These are phyloP conservation scores for Protaetia brevitarsis DNA, from an alignment of 1,140 invertebrate genomes.

Conservation along the genomic window DNA sequence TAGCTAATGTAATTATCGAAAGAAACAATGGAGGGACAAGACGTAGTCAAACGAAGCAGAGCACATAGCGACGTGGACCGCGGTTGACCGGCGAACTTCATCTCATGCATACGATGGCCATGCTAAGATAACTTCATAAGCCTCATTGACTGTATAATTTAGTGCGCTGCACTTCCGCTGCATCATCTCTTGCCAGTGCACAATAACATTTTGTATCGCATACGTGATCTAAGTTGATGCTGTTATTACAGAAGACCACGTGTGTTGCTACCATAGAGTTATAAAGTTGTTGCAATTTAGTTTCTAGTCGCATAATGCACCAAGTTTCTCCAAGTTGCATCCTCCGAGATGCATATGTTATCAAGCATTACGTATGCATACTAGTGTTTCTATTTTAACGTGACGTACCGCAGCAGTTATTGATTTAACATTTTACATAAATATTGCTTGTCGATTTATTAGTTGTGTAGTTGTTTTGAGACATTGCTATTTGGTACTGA, in stretches of 20 bases:
- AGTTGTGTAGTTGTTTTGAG: no score
- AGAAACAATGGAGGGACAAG: no score
- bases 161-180: slow-evolving; percentile 26
- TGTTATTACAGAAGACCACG: slow-evolving; percentile 20
- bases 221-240: slow-evolving; percentile 27
- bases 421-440: no score
- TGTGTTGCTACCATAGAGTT: slow-evolving; percentile 19
- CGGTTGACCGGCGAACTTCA: neutral
- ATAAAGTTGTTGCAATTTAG: slow-evolving; percentile 17
- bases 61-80: neutral
- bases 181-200: slow-evolving; percentile 20
- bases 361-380: neutral
- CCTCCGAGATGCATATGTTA: no score
- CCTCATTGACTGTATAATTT: slow-evolving; percentile 29
- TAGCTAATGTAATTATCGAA: no score
- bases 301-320: slow-evolving; percentile 12
- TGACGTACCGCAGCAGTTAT: no score
- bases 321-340: neutral
- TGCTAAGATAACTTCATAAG: slow-evolving; percentile 27
- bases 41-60: no score
- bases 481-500: no score
- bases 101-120: slow-evolving; percentile 13
- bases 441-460: no score
- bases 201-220: slow-evolving; percentile 28
- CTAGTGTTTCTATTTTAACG: no score